These are phyloP conservation scores for Calidris pugnax DNA, from an alignment of 2,113 vertebrate species.

Conservation along the genomic window DNA sequence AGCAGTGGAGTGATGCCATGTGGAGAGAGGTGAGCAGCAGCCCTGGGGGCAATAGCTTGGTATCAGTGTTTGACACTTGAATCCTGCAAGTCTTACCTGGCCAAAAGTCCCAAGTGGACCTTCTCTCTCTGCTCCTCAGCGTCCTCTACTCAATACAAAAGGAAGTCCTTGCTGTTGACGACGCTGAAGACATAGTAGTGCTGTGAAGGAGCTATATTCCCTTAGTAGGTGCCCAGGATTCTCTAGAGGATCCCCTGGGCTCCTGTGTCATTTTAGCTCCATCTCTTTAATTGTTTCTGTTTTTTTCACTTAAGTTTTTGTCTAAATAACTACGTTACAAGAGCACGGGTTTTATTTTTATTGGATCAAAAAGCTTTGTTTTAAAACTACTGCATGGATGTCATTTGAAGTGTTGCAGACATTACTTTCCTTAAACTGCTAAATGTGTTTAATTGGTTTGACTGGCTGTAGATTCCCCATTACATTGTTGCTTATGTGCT, in stretches of 20 bases:
- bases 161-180: background rate
- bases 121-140: background rate
- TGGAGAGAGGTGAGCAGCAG: conserved; percentile 75
- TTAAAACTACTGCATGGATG: background rate
- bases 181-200: background rate
- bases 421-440: background rate
- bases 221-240: background rate
- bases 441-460: background rate
- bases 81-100: background rate
- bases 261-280: background rate
- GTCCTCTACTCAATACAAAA: background rate
- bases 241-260: background rate
- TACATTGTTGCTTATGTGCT: background rate
- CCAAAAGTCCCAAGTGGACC: background rate
- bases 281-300: background rate
- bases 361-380: background rate
- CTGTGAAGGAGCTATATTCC: background rate
- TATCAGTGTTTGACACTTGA: background rate
- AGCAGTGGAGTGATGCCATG: conserved; percentile 65
- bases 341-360: background rate
- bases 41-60: background rate
- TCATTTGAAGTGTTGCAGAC: background rate
- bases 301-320: background rate
- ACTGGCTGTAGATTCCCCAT: background rate
- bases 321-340: background rate